Conservation (phyloP, 2,888 invertebrate species). For the Griposia aprilina region DNA sequence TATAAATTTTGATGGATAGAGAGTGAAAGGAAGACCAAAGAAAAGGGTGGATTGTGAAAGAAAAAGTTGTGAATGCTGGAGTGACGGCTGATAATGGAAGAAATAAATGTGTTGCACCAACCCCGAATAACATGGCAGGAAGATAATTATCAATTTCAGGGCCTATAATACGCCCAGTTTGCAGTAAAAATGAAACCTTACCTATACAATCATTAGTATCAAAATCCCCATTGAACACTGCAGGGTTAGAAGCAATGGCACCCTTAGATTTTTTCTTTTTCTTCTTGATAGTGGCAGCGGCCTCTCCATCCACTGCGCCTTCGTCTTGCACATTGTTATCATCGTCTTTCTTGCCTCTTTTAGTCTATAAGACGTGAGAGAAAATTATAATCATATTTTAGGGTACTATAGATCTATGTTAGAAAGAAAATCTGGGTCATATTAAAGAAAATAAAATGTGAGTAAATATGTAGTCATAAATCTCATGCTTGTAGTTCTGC, state of each 20-base stretch:
- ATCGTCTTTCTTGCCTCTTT: constrained; percentile 88
- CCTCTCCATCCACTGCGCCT: constrained; percentile 77
- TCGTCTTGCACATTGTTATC: constrained; percentile 79
- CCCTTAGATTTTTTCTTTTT: constrained; percentile 86
- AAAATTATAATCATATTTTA: background rate
- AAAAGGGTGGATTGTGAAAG: background rate
- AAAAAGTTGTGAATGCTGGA: background rate
- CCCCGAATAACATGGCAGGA: background rate
- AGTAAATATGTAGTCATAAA: too few relatives aligned
- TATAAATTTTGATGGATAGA: background rate
- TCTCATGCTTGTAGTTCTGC: too few relatives aligned
- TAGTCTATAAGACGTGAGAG: constrained; percentile 73
- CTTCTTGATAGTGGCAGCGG: constrained; percentile 76
- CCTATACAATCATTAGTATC: constrained; percentile 86
- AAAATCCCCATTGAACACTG: constrained; percentile 85
- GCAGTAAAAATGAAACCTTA: constrained; percentile 51
- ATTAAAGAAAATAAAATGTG: too few relatives aligned
- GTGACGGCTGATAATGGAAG: background rate
- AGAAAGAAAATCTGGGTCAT: too few relatives aligned
- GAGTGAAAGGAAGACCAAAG: background rate
- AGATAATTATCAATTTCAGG: background rate
- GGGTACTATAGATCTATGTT: too few relatives aligned
- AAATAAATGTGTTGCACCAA: background rate
- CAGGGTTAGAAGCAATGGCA: constrained; percentile 83
- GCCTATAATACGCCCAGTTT: background rate